A percentile compares a stretch with the other conserved stretches of the same genome.
Conservation (phyloP, 37 sponge, comb jelly and placozoan species). For the Agelas oroides region DNA sequence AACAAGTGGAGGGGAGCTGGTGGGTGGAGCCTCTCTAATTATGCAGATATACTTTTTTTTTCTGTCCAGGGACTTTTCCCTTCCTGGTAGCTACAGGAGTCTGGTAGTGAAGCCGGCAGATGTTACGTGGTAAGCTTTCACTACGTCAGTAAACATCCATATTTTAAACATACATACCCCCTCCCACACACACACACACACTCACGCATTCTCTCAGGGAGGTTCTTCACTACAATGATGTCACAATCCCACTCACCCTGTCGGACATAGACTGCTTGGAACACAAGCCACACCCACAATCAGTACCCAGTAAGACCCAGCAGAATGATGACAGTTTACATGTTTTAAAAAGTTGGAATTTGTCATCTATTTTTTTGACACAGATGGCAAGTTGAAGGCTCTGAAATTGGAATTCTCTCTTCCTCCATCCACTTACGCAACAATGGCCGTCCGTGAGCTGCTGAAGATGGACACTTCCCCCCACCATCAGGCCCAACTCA, state of each 20-base stretch:
- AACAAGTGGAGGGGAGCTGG: background rate
- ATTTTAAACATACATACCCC: too few relatives aligned
- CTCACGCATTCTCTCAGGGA: too few relatives aligned
- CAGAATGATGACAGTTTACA: too few relatives aligned
- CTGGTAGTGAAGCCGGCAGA: constrained; percentile 72
- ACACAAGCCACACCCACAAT: constrained; percentile 17
- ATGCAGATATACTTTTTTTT: too few relatives aligned
- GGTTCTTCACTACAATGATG: constrained; percentile 58
- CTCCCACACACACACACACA: too few relatives aligned
- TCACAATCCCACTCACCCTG: constrained; percentile 56
- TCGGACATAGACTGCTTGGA: constrained; percentile 74
- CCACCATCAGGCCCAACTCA: constrained; percentile 65
- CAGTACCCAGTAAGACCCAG: constrained; percentile 24
- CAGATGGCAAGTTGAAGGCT: constrained; percentile 50
- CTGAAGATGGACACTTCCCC: constrained; percentile 81
- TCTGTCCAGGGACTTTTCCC: constrained; percentile 70
- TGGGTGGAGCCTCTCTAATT: too few relatives aligned
- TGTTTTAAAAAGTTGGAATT: too few relatives aligned
- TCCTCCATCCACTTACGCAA: constrained; percentile 88
- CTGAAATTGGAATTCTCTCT: constrained; percentile 77
- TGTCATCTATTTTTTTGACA: background rate
- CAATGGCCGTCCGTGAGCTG: constrained; percentile 94
- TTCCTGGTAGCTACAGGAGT: constrained; percentile 74
- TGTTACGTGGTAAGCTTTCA: constrained; percentile 67
- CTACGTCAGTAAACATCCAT: too few relatives aligned